These are phyloP conservation scores for Gulo gulo DNA, from an alignment of 2,113 vertebrate genomes.

Conservation along the genomic window DNA sequence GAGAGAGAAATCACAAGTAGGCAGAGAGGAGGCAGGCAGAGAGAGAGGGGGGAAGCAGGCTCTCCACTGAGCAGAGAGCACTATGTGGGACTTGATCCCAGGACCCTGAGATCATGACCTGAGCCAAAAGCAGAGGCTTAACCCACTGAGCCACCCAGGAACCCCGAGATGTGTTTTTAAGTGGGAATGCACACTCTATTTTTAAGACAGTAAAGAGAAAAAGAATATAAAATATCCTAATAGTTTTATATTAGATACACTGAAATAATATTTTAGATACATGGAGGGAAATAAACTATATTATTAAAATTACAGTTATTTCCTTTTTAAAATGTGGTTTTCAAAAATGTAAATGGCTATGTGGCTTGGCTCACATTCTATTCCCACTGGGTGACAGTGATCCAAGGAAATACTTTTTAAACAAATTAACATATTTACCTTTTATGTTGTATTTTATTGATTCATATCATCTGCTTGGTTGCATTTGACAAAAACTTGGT, in stretches of 20 bases:
- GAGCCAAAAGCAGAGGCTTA: too few relatives aligned
- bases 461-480: background rate
- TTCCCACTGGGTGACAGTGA: background rate
- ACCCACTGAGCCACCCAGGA: too few relatives aligned
- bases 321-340: background rate
- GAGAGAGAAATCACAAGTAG: too few relatives aligned
- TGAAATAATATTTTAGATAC: background rate
- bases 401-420: background rate
- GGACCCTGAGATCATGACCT: too few relatives aligned
- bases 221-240: background rate
- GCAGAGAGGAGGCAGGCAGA: too few relatives aligned
- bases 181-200: background rate
- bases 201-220: background rate
- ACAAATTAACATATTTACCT: background rate
- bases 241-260: background rate
- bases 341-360: background rate
- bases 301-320: slow-evolving; percentile 4
- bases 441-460: background rate
- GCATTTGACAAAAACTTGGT: background rate
- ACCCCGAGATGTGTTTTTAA: background rate
- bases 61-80: too few relatives aligned
- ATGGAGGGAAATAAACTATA: background rate
- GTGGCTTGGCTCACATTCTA: background rate
- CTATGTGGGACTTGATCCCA: too few relatives aligned
- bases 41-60: too few relatives aligned